Conservation (phyloP, 2,888 invertebrate genomes). For the Ligdia adustata region DNA sequence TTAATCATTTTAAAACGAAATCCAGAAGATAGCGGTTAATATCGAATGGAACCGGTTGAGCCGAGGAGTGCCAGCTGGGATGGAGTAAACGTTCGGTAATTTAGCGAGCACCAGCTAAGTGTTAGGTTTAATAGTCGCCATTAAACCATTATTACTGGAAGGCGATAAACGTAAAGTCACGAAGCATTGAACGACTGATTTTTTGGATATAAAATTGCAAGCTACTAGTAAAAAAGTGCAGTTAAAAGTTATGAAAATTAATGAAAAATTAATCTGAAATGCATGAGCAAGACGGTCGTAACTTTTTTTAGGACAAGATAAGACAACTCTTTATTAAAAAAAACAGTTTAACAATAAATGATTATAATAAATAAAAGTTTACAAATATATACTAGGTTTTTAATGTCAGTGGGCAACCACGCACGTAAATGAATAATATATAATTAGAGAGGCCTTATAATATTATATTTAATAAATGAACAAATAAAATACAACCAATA, state of each 20-base stretch:
- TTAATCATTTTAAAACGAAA: not conserved
- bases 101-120: slow-evolving; percentile 25
- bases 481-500: no score
- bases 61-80: slow-evolving; percentile 19
- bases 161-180: slow-evolving; percentile 25
- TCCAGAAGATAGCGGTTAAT: slow-evolving; percentile 6
- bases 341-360: no score
- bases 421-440: no score
- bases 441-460: no score
- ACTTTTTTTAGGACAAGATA: no score
- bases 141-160: slow-evolving; percentile 18
- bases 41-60: slow-evolving; percentile 25
- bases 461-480: no score
- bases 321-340: no score
- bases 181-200: not conserved
- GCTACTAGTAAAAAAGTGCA: not conserved
- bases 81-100: slow-evolving; percentile 29
- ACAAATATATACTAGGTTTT: no score
- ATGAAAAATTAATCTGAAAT: not conserved
- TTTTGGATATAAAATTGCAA: no score
- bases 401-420: no score
- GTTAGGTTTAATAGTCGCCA: slow-evolving; percentile 32
- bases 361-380: no score
- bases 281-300: no score
- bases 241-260: not conserved